Conservation (phyloP, 2,888 invertebrate genomes). For the Nymphalis urticae region DNA sequence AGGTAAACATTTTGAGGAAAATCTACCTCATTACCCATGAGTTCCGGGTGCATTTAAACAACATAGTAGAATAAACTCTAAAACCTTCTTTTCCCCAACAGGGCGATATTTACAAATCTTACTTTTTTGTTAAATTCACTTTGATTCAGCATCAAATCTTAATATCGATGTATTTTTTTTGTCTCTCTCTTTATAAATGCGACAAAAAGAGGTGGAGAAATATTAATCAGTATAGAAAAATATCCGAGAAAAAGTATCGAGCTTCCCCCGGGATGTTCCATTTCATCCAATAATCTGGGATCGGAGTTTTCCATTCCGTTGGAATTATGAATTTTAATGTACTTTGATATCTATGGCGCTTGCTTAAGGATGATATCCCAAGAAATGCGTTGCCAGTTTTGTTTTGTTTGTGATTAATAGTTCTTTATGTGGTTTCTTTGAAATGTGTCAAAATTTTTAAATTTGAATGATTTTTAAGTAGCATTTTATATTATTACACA, state of each 20-base stretch:
- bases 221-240: slow-evolving; percentile 3
- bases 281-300: slow-evolving; percentile 21
- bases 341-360: neutral
- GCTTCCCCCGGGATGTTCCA: neutral
- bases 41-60: no score
- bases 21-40: no score
- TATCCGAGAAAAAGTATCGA: neutral
- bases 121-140: no score
- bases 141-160: no score
- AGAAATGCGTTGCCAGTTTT: neutral
- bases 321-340: slow-evolving; percentile 28
- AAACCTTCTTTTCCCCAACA: no score
- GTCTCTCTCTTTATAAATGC: neutral
- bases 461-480: no score
- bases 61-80: no score
- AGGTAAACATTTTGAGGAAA: no score
- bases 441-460: neutral
- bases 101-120: no score
- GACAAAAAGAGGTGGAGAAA: neutral
- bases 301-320: slow-evolving; percentile 19
- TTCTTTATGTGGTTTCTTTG: neutral
- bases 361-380: neutral
- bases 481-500: no score
- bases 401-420: slow-evolving; percentile 1
- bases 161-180: no score